A percentile compares a stretch with the other conserved stretches of the same genome.
Conservation (phyloP, 1,140 invertebrate species). For the Stegodyphus mimosarum region DNA sequence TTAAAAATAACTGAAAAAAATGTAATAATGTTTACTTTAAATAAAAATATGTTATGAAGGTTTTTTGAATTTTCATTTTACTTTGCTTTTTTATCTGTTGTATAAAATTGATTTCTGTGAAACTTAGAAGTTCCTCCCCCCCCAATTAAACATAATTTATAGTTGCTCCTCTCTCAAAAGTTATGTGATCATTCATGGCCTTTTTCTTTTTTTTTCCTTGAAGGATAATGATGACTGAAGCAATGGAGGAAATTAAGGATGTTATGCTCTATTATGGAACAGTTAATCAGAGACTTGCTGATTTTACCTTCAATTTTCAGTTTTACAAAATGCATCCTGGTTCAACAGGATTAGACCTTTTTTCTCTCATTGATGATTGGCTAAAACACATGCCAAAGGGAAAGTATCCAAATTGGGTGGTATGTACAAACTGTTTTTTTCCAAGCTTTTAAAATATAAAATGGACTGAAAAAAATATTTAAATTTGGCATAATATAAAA, state of each 20-base stretch:
- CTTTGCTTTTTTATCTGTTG: no score
- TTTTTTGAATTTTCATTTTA: no score
- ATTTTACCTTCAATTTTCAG: conserved; percentile 79
- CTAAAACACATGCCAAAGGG: conserved; percentile 73
- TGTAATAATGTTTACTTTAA: no score
- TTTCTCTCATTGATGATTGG: conserved; percentile 72
- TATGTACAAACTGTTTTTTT: conserved; percentile 64
- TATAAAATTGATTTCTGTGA: no score
- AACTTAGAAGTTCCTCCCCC: no score
- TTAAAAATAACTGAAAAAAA: no score
- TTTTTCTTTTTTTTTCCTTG: conserved; percentile 47
- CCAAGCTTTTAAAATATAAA: no score
- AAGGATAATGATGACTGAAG: conserved; percentile 82
- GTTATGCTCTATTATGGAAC: conserved; percentile 77
- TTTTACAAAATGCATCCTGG: conserved; percentile 69
- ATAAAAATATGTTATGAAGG: no score
- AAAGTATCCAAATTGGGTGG: conserved; percentile 73
- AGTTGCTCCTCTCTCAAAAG: no score
- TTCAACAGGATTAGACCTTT: conserved; percentile 73
- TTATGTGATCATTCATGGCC: not conserved
- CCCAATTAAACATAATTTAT: no score
- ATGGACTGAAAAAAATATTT: no score
- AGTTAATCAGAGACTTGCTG: conserved; percentile 71
- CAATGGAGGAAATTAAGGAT: conserved; percentile 74
- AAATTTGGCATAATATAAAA: no score